These are phyloP conservation scores for Chunga burmeisteri DNA, from an alignment of 2,113 vertebrate species.

Conservation along the genomic window DNA sequence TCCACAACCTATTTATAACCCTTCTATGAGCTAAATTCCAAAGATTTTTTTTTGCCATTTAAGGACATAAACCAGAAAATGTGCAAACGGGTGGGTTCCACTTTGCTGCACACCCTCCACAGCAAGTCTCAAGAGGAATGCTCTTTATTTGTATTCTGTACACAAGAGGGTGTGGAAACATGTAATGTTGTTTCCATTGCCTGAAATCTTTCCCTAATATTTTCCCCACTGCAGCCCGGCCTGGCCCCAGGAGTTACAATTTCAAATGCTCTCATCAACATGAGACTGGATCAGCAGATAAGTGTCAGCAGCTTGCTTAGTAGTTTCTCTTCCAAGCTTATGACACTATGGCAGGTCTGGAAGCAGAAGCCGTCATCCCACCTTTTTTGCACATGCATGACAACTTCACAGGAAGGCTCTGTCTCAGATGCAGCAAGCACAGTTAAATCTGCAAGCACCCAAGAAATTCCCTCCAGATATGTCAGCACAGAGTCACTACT, in stretches of 20 bases:
- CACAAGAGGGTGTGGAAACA: constrained; percentile 61
- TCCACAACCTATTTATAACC: constrained; percentile 31
- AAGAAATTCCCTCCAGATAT: not conserved
- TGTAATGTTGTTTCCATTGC: constrained; percentile 37
- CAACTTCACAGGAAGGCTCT: not conserved
- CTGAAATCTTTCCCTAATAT: constrained; percentile 36
- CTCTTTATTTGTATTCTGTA: constrained; percentile 37
- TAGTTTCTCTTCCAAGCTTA: not conserved
- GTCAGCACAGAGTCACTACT: not conserved
- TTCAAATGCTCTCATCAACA: not conserved
- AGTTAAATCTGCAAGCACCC: not conserved
- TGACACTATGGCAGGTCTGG: not conserved
- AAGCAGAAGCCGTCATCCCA: not conserved
- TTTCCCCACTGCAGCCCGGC: constrained; percentile 33
- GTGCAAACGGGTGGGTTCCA: constrained; percentile 13
- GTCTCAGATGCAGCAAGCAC: not conserved
- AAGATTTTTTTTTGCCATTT: constrained; percentile 34
- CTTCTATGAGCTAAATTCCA: constrained; percentile 40
- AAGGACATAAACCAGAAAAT: constrained; percentile 50
- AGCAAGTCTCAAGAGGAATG: not conserved
- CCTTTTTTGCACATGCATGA: not conserved
- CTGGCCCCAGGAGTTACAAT: not conserved
- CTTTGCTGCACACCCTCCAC: constrained; percentile 17
- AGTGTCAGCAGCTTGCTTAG: constrained; percentile 3
- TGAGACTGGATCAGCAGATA: not conserved